Evolutionary conservation across 2,797 vertebrate species (phyloP).

Genomic region (Zenarchopterus dispar): DNA sequence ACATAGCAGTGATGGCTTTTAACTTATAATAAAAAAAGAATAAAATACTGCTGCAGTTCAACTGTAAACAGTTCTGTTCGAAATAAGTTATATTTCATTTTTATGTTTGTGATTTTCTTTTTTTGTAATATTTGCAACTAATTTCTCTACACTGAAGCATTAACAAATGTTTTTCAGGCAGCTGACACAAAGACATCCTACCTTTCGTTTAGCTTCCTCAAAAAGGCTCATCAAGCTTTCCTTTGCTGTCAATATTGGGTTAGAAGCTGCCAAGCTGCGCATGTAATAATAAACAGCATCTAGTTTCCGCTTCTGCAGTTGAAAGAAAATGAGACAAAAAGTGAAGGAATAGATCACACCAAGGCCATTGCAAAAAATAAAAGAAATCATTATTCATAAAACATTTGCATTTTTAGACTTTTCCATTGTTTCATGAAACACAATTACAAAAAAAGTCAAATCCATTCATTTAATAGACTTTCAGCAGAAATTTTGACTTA

Average conservation of each 20-base stretch:
- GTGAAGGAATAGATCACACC: neutral
- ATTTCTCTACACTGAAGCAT: neutral
- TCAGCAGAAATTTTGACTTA: neutral
- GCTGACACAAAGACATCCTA: constrained; percentile 60
- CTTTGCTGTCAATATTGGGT: constrained; percentile 97
- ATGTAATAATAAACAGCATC: constrained; percentile 99
- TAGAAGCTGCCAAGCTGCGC: constrained; percentile 98
- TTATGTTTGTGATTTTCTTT: too few species aligned
- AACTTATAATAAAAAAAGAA: too few species aligned
- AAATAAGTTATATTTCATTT: too few species aligned
- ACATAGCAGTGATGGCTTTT: too few species aligned
- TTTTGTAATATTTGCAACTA: too few species aligned
- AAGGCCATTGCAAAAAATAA: neutral
- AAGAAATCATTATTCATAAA: constrained; percentile 5
- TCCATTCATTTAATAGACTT: neutral
- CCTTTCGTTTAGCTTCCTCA: constrained; percentile 98
- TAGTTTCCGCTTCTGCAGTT: constrained; percentile 92
- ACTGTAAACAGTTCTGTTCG: too few species aligned
- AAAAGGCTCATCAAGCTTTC: constrained; percentile 99
- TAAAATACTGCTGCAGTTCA: too few species aligned
- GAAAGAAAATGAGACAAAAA: constrained; percentile 5
- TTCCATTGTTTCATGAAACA: neutral
- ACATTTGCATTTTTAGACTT: neutral
- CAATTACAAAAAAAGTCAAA: constrained; percentile 6
- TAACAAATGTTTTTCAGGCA: neutral